phyloP scores from a whole-genome alignment of 2,888 invertebrate species.

The Chirona hameri region DNA sequence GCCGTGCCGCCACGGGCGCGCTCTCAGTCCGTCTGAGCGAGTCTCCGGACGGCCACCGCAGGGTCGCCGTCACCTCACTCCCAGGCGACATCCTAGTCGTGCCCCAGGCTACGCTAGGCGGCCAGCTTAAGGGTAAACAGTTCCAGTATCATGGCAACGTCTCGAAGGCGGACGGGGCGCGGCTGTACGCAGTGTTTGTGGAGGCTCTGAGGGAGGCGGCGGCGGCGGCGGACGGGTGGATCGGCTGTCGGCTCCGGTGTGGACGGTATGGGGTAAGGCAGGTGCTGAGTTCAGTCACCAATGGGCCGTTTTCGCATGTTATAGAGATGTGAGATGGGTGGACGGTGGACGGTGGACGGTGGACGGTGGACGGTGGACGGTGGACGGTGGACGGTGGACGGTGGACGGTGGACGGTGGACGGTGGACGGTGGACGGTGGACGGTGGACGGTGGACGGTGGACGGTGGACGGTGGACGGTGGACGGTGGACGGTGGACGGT shows the following conservation, averaged over 20 bases:
- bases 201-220: slow-evolving; percentile 39
- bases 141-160: slow-evolving; percentile 51
- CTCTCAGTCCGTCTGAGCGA: slow-evolving; percentile 44
- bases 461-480: no score
- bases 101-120: slow-evolving; percentile 51
- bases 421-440: no score
- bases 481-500: no score
- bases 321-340: slow-evolving; percentile 42
- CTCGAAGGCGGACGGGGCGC: slow-evolving; percentile 46
- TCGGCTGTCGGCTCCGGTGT: slow-evolving; percentile 48
- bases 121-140: slow-evolving; percentile 48
- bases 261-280: slow-evolving; percentile 45
- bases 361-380: no score
- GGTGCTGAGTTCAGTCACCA: slow-evolving; percentile 47
- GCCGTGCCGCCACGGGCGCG: slow-evolving; percentile 44
- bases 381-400: no score
- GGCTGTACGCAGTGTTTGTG: slow-evolving; percentile 44
- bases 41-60: slow-evolving; percentile 42
- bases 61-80: slow-evolving; percentile 45
- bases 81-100: slow-evolving; percentile 50
- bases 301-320: slow-evolving; percentile 49
- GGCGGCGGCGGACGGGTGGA: slow-evolving; percentile 39
- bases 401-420: no score
- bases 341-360: no score
- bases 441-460: no score